Base-by-base conservation (phyloP, 2,888 invertebrate genomes). In the Suillia variegata region DNA sequence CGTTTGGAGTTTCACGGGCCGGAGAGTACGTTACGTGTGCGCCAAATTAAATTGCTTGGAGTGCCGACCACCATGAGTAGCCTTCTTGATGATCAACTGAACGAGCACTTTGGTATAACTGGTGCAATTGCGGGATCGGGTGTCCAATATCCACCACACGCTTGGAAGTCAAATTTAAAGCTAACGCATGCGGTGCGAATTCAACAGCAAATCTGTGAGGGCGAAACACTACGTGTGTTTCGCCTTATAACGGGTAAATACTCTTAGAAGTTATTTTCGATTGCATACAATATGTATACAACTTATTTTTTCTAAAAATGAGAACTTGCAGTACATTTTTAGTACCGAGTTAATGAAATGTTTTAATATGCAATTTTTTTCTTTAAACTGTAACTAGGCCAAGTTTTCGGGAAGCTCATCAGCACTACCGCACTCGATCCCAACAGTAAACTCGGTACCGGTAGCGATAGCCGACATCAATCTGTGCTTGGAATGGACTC, bases 191-290 rank as follows among this genome's bases (percentile, higher is more conserved):
- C 82, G 2, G 55, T 73, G 1, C 77, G 82, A 24, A 89, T 96
- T 17, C 91, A 96, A 66, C 94, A 94, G 76, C 86, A 89, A 62
- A 91, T 93, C 73, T 93, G 96, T 69, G 97, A 97, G 82, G 86
- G 90, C 1, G 97, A 97, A 83, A 97, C 97, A 0, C 84, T 98
- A 42, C 85, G 93, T 65, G 96, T 98, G 0, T 98, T 98, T 80
- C 85, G 96, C 13, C 85, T 96, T 6, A 91, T 98, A 34, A 96
- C 96, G 0, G 78, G 69, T 67, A 45, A 60, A 49, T 49, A 13
- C 38, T 4, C n/a, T 38, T 26, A 26, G 5, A 26, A 26, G 90
- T 93, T 48, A 94, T 94, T 86, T 93, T 90, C 78, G 66, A 22
- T 4, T 17, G 38, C n/a, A 10, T 38, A 12, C 6, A 6, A 31